A percentile compares a stretch with the other conserved stretches of the same genome.
These are phyloP conservation scores for Brachylomia viminalis DNA, from an alignment of 2,888 invertebrate genomes.

Conservation along the genomic window DNA sequence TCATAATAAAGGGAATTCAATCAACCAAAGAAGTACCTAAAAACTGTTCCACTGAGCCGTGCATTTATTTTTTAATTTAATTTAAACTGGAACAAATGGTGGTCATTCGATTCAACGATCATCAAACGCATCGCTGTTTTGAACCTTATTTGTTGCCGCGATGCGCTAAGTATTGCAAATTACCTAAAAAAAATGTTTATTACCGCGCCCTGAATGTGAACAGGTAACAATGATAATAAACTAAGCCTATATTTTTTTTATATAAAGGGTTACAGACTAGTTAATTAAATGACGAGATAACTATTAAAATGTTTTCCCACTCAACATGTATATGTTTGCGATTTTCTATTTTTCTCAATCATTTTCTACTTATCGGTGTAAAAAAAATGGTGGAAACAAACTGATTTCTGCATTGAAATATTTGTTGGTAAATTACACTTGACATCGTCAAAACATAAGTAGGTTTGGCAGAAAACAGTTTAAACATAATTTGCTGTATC, in stretches of 20 bases:
- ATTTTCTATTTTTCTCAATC: conserved; percentile 4
- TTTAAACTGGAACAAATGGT: no score
- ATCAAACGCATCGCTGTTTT: no score
- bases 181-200: no score
- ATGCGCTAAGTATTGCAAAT: no score
- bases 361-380: not conserved
- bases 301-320: conserved; percentile 22
- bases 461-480: conserved; percentile 10
- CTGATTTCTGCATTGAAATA: not conserved
- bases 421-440: conserved; percentile 8
- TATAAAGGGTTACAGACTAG: not conserved
- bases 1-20: no score
- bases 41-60: no score
- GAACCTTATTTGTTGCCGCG: no score
- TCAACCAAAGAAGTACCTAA: no score
- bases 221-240: not conserved
- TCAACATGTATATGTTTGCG: not conserved
- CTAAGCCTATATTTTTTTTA: not conserved
- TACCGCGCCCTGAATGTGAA: no score
- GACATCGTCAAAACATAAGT: conserved; percentile 9
- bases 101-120: no score
- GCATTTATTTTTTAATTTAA: no score
- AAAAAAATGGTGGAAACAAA: not conserved
- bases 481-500: conserved; percentile 32
- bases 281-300: conserved; percentile 30